These are phyloP conservation scores for Rallus crepitans DNA, from an alignment of 2,797 vertebrate genomes.

Conservation along the genomic window DNA sequence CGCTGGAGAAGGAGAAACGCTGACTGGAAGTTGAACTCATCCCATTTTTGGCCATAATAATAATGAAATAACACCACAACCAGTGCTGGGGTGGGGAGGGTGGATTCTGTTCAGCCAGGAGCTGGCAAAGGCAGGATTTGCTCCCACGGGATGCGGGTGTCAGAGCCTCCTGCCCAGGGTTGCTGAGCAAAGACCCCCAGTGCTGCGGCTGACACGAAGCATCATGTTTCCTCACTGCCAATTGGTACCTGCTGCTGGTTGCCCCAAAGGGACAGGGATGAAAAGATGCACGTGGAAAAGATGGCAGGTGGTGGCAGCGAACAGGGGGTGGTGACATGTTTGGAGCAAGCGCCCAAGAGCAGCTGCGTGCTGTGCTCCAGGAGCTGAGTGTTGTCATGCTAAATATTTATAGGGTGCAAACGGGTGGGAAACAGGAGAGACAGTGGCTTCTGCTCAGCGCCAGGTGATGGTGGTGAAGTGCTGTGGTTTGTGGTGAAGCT, in stretches of 20 bases:
- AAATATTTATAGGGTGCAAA: not conserved
- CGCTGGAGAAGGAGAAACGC: fast-evolving
- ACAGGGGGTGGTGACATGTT: fast-evolving
- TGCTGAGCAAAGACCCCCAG: not conserved
- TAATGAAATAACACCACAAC: not conserved
- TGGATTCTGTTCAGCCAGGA: not conserved
- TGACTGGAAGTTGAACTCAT: not conserved
- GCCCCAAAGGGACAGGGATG: fast-evolving
- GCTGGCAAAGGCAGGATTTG: not conserved
- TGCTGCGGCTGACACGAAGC: fast-evolving
- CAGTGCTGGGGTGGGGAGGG: not conserved
- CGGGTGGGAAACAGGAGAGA: not conserved
- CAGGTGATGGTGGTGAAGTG: not conserved
- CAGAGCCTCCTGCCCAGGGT: not conserved
- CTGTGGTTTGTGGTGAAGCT: not conserved
- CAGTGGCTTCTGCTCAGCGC: not conserved
- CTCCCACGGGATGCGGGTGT: not conserved
- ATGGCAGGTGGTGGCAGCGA: not conserved
- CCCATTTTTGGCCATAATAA: not conserved
- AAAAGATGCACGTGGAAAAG: not conserved
- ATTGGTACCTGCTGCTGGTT: not conserved
- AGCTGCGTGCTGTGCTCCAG: not conserved
- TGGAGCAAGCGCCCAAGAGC: fast-evolving
- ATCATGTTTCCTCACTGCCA: fast-evolving
- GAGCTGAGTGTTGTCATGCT: not conserved